phyloP scores from a whole-genome alignment of 2,888 invertebrate species.

The Biston stratarius region DNA sequence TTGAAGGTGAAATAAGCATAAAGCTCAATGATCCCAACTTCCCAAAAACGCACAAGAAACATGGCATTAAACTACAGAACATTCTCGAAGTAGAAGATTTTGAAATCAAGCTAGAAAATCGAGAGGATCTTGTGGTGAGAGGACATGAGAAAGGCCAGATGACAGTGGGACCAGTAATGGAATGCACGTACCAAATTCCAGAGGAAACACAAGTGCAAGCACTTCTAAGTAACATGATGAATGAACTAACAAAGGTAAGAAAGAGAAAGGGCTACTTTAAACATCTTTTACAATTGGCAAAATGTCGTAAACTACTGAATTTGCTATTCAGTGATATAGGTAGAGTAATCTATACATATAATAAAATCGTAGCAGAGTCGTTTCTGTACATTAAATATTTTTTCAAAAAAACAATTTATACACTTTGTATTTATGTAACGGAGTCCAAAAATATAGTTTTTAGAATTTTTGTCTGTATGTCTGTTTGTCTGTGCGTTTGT shows the following conservation, averaged over 20 bases:
- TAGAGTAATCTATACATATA: too few species aligned
- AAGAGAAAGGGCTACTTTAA: background rate
- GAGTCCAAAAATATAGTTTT: too few species aligned
- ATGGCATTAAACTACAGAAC: background rate
- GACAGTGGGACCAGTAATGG: constrained; percentile 43
- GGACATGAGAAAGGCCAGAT: background rate
- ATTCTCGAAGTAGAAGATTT: background rate
- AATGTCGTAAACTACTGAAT: background rate
- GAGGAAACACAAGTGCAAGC: constrained; percentile 53
- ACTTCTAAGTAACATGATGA: constrained; percentile 65
- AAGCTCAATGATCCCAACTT: background rate
- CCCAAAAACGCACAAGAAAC: background rate
- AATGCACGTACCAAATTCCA: constrained; percentile 60
- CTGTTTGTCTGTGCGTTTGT: too few species aligned
- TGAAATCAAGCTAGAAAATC: background rate
- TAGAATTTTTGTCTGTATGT: too few species aligned
- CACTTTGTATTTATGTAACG: too few species aligned
- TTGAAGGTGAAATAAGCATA: constrained; percentile 33
- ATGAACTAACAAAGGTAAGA: constrained; percentile 59
- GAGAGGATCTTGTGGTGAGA: background rate
- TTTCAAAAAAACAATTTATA: too few species aligned
- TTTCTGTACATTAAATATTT: too few species aligned
- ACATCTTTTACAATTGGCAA: background rate
- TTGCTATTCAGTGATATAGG: too few species aligned
- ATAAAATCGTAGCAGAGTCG: too few species aligned